Conservation (phyloP, 2,797 vertebrate species). For the Cheirogaleus major region DNA sequence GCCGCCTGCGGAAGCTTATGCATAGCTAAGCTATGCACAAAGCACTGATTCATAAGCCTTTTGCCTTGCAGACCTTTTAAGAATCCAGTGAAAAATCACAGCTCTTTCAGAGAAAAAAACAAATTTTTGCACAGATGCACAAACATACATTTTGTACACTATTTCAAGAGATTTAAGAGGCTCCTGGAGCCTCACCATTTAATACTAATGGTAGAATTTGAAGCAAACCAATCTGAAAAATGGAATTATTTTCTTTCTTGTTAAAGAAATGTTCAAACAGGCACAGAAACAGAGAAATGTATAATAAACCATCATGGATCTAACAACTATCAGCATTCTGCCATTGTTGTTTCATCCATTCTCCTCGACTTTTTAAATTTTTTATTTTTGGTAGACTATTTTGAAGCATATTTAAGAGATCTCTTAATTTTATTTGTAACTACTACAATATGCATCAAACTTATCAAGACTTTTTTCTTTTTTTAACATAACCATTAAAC, state of each 20-base stretch:
- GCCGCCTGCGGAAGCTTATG: not conserved
- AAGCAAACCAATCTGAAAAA: constrained; percentile 22
- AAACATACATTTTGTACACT: not conserved
- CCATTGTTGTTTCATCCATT: not conserved
- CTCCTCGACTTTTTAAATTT: not conserved
- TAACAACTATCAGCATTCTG: not conserved
- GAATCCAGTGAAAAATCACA: constrained; percentile 28
- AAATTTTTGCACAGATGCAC: not conserved
- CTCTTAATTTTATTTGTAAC: not conserved
- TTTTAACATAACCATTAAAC: not conserved
- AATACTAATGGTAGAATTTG: not conserved
- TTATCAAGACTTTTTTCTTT: not conserved
- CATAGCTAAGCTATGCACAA: no score
- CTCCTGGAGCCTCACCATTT: not conserved
- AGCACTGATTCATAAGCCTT: not conserved
- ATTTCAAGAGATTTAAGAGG: not conserved
- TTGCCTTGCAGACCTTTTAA: not conserved
- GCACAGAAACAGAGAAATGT: not conserved
- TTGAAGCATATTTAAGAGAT: not conserved
- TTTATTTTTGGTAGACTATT: not conserved
- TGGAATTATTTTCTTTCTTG: not conserved
- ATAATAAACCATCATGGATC: not conserved
- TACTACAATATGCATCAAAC: not conserved
- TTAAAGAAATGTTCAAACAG: not conserved
- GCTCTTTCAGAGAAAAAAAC: not conserved